Evolutionary conservation across 2,888 invertebrate genomes (phyloP).

Genomic region (Amaurobius ferox): DNA sequence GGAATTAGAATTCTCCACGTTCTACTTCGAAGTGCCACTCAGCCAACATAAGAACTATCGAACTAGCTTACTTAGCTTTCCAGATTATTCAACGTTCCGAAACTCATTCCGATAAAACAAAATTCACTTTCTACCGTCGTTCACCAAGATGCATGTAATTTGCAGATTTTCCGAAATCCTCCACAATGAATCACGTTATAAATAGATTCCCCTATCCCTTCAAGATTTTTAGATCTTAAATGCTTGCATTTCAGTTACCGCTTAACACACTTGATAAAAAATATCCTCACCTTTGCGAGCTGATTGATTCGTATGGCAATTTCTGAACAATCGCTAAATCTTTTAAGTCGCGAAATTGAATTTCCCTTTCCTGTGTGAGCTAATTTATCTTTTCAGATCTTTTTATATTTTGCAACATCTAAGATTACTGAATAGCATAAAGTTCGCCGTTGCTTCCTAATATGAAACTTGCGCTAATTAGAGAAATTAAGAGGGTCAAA

Average conservation of each 20-base stretch:
- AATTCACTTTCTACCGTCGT: neutral
- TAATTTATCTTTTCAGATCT: conserved; percentile 23
- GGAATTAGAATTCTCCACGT: no score
- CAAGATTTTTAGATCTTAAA: neutral
- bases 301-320: conserved; percentile 63
- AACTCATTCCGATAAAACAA: neutral
- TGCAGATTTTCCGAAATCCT: neutral
- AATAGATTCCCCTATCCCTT: neutral
- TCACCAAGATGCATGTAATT: neutral
- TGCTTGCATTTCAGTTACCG: neutral
- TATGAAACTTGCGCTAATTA: neutral
- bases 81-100: neutral
- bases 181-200: neutral
- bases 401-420: neutral
- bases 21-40: no score
- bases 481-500: neutral
- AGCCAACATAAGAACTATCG: neutral
- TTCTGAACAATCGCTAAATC: conserved; percentile 46
- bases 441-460: neutral
- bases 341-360: conserved; percentile 48
- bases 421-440: neutral
- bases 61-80: neutral
- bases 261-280: conserved; percentile 12
- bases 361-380: conserved; percentile 24
- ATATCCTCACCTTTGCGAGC: conserved; percentile 34